Base-by-base conservation (phyloP, 37 sponge, comb jelly and placozoan genomes). In the Bolinopsis microptera region DNA sequence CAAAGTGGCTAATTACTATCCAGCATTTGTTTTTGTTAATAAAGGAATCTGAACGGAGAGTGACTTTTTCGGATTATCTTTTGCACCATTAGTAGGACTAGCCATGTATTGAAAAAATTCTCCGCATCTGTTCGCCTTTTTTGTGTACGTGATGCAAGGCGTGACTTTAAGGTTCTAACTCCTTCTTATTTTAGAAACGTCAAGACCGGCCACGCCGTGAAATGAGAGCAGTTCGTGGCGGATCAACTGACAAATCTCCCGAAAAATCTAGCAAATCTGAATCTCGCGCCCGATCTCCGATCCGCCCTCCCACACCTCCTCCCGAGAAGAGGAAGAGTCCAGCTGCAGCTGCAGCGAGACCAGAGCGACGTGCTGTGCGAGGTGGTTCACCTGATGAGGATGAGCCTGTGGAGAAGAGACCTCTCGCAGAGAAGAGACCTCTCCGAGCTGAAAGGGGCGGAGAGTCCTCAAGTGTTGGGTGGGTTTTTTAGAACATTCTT, bases 141-240 rank as follows among this genome's bases (percentile, higher is more conserved):
- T 48, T 48, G 61, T 48, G 61, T 48, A 13, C 5, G 61, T 48
- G 61, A 48, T 48, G 61, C 13, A 48, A 18, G 61, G 61, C 13
- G n/a, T n/a, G n/a, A n/a, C n/a, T n/a, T n/a, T n/a, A n/a, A n/a
- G n/a, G n/a, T n/a, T n/a, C n/a, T n/a, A n/a, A n/a, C n/a, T n/a
- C n/a, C n/a, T n/a, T n/a, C n/a, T n/a, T n/a, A n/a, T n/a, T 48
- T 48, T 13, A 48, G 61, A 48, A 13, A 48, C 61, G 61, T n/a
- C n/a, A n/a, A 48, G 61, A 48, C 3, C 61, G 13, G 38, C 90
- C 90, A 40, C 41, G 80, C 1, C 80, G 80, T 13, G 90, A 86
- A 27, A 86, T 39, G 23, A 2, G 90, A 38, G 90, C 90, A 3
- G 90, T 86, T 23, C 90, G 90, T 28, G 90, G 90, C 25, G 90